These are phyloP conservation scores for Sebastes schlegelii DNA, from an alignment of 2,113 vertebrate genomes.

Conservation along the genomic window DNA sequence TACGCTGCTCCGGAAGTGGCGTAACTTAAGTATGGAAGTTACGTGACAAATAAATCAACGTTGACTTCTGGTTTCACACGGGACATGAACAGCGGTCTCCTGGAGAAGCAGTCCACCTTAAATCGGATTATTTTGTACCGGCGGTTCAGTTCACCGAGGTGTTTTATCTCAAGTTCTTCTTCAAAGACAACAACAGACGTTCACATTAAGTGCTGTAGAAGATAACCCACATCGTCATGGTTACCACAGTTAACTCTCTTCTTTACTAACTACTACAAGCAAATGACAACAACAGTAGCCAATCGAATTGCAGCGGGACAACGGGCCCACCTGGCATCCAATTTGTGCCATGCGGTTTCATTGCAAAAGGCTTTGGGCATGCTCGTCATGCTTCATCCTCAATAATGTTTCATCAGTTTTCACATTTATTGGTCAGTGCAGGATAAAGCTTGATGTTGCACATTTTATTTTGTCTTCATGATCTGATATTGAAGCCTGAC, in stretches of 20 bases:
- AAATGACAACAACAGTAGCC: background rate
- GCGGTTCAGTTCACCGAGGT: background rate
- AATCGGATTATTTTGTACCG: too few relatives aligned
- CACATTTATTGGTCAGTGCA: background rate
- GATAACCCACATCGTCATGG: background rate
- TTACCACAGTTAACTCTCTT: background rate
- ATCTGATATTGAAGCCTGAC: background rate
- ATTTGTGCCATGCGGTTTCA: background rate
- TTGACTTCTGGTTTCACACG: too few relatives aligned
- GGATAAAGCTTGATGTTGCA: constrained; percentile 3
- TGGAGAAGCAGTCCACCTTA: too few relatives aligned
- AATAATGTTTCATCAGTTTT: background rate
- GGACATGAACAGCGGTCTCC: too few relatives aligned
- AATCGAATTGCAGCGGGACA: background rate
- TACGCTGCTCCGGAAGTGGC: too few relatives aligned
- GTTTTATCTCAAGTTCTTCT: background rate
- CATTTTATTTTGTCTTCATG: background rate
- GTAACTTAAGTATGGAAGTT: too few relatives aligned
- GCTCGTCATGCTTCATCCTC: background rate
- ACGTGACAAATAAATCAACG: too few relatives aligned
- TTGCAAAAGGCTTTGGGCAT: background rate
- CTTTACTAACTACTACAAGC: background rate
- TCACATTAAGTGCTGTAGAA: too few relatives aligned
- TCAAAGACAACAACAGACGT: background rate
- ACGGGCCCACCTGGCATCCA: background rate